Base-by-base conservation (phyloP, 2,888 invertebrate genomes). In the Phaonia tiefii region DNA sequence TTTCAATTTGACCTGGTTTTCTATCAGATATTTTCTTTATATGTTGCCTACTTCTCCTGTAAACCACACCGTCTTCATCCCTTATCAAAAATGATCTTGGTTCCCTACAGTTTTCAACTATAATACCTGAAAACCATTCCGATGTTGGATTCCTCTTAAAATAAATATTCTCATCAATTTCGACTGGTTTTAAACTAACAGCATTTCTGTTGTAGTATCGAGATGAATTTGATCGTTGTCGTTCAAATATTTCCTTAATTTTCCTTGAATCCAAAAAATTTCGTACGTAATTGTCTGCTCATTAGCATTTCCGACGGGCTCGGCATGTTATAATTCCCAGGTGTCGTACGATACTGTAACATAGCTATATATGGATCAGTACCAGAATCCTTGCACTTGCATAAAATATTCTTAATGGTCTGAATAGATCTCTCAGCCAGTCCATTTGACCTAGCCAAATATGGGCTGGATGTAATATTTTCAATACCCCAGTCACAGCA, bases 371-470 rank as follows among this genome's bases (percentile, higher is more conserved):
- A 75, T 37, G 74, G 67, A 65, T 79, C 77, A 13, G 75, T 58
- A 10, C 63, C 58, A 20, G 74, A 37, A 37, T 76, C 66, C 8
- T 49, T 49, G 25, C 70, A 73, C 51, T 83, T 79, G 2, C 22
- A 44, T 7, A 83, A 70, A 58, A 79, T 37, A 51, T 70, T 80
- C 44, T 80, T 83, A 7, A 82, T 66, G 10, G 78, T 82, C 65
- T 82, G 75, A 31, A 82, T 73, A 17, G 75, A 63, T 25, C 82
- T 79, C 73, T 84, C 83, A 8, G 80, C 82, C n/a, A 83, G 60
- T 10, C 84, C 83, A 67, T 84, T 84, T 31, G 84, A 84, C 58
- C 83, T 65, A 22, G 69, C 51, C 11, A 82, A 54, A 63, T 78
- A 82, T 20, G 84, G 82, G 56, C 80, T 83, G 2, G 83, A 82